These are phyloP conservation scores for Shargacucullia verbasci DNA, from an alignment of 2,888 invertebrate genomes.

Conservation along the genomic window DNA sequence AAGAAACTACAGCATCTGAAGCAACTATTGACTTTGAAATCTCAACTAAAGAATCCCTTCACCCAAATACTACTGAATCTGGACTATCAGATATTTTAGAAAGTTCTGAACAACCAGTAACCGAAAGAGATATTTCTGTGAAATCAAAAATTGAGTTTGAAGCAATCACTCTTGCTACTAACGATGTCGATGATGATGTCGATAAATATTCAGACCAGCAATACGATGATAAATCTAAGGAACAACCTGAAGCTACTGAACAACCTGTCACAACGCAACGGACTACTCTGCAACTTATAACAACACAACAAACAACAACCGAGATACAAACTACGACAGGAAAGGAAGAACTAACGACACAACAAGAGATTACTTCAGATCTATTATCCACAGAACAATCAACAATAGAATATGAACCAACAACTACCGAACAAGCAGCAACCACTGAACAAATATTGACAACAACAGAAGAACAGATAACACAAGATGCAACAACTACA, in stretches of 20 bases:
- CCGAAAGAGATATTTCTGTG: background rate
- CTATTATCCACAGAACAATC: background rate
- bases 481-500: background rate
- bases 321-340: background rate
- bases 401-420: background rate
- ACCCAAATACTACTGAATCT: no score
- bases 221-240: background rate
- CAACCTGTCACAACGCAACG: background rate
- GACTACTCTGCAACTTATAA: no score
- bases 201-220: background rate
- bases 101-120: no score
- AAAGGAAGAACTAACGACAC: background rate
- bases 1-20: slow-evolving; percentile 1
- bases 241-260: background rate
- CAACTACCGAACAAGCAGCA: background rate
- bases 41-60: no score
- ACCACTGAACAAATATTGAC: background rate
- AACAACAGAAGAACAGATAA: background rate
- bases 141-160: background rate
- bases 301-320: no score
- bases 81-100: no score
- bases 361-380: background rate
- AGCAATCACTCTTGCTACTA: background rate
- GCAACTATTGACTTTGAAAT: no score
- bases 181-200: background rate